Conservation (phyloP, 2,797 vertebrate species). For the Neosalanx taihuensis region DNA sequence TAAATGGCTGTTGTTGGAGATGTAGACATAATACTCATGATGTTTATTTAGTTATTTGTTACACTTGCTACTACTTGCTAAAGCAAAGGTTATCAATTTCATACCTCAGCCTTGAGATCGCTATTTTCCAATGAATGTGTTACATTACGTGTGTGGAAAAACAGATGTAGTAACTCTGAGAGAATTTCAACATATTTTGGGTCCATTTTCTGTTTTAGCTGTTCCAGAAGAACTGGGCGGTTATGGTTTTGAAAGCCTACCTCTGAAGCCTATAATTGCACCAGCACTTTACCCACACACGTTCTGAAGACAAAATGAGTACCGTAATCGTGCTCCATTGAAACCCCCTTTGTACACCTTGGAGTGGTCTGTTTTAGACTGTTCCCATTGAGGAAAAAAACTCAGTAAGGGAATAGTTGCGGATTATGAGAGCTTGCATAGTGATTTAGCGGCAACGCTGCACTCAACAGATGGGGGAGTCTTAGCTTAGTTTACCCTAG, state of each 20-base stretch:
- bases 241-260: constrained; percentile 69
- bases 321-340: constrained; percentile 40
- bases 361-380: constrained; percentile 47
- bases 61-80: constrained; percentile 22
- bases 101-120: constrained; percentile 24
- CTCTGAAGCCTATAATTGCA: constrained; percentile 78
- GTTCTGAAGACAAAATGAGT: constrained; percentile 33
- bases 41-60: no score
- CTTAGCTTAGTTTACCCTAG: constrained; percentile 28
- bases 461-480: constrained; percentile 36
- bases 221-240: constrained; percentile 67
- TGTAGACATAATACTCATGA: neutral
- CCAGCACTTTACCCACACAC: constrained; percentile 44
- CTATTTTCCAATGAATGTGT: constrained; percentile 16
- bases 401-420: constrained; percentile 35
- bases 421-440: neutral
- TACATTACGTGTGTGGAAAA: constrained; percentile 37
- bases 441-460: constrained; percentile 41
- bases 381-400: constrained; percentile 44
- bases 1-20: constrained; percentile 20
- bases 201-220: constrained; percentile 52
- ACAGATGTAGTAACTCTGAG: constrained; percentile 41
- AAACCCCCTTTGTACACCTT: constrained; percentile 29
- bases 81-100: constrained; percentile 35
- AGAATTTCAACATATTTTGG: constrained; percentile 45